phyloP scores from a whole-genome alignment of 2,797 vertebrate genomes.

The Poecilia wingei region DNA sequence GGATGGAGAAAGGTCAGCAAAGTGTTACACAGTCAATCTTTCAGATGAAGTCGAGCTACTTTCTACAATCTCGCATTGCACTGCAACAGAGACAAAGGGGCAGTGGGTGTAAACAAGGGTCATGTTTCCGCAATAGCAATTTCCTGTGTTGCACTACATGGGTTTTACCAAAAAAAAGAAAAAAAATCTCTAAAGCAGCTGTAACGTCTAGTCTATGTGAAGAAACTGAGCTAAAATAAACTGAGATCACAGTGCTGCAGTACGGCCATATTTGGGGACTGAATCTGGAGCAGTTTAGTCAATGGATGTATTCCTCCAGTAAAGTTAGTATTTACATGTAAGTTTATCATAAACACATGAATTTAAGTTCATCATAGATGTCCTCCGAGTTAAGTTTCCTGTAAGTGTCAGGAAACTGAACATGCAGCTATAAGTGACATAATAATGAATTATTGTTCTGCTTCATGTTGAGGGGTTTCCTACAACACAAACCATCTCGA shows the following conservation, averaged over 20 bases:
- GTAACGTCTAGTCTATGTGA: constrained; percentile 29
- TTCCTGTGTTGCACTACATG: background rate
- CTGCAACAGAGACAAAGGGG: constrained; percentile 26
- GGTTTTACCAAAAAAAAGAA: constrained; percentile 11
- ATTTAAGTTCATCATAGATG: constrained; percentile 25
- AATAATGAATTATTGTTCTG: constrained; percentile 34
- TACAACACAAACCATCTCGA: no score
- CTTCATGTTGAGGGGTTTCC: background rate
- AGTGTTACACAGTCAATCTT: constrained; percentile 69
- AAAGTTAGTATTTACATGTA: constrained; percentile 75
- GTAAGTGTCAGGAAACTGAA: no score
- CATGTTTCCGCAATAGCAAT: constrained; percentile 54
- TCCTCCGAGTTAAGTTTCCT: no score
- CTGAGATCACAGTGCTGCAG: background rate
- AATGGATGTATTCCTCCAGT: constrained; percentile 70
- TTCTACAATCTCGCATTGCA: constrained; percentile 34
- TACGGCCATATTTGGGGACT: constrained; percentile 55
- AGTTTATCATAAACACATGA: constrained; percentile 75
- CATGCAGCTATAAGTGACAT: constrained; percentile 6
- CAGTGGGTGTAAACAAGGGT: constrained; percentile 34
- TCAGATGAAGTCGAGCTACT: constrained; percentile 51
- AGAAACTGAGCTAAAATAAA: constrained; percentile 46
- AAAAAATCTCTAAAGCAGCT: constrained; percentile 26
- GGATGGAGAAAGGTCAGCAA: constrained; percentile 68
- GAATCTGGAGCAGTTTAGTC: constrained; percentile 73